Evolutionary conservation across 1,140 invertebrate species (phyloP), one percentile per base, ranked within the genome.

Genomic region (Stegodyphus mimosarum): DNA sequence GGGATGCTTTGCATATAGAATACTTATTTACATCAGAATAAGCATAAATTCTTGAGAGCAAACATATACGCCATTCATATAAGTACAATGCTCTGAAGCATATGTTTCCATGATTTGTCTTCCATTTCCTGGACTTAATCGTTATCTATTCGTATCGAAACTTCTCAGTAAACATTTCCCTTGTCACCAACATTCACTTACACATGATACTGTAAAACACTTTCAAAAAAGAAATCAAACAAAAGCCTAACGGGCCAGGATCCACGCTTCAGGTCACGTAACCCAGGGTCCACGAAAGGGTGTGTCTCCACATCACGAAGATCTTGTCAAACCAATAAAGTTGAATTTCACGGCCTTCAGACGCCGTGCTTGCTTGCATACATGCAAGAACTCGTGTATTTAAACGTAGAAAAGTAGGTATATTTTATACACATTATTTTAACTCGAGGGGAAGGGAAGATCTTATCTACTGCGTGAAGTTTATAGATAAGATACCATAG

Each of bases 271-370:
- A n/a, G 55, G 80, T 83, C 80, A 74, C 80, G 80, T 83, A 67
- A 60, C 33, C 9, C 53, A 51, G 18, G 33, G 71, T 75, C 70
- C 63, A 75, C 69, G 72, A 83, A 83, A 83, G 80, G 80, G 80
- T 83, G 80, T 83, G 80, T 83, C 80, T 75, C 17, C 63, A 74
- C 55, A 75, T 83, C 80, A 83, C 80, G 80, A 75, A 74, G 72
- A 83, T 83, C 80, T 67, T 83, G 80, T 83, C 71, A 83, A 83
- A 64, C 72, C 63, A 83, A 74, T 83, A 83, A 83, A 83, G 48
- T 67, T 53, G 72, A 75, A 81, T 81, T 81, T 81, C 78, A 81
- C 78, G 78, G 78, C 78, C 70, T 78, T 53, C 63, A 53, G 50
- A 53, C 50, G 11, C 78, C 18, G 53, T 63, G 18, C 15, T 73